Conservation (phyloP, 2,113 vertebrate genomes). For the Anhinga anhinga region DNA sequence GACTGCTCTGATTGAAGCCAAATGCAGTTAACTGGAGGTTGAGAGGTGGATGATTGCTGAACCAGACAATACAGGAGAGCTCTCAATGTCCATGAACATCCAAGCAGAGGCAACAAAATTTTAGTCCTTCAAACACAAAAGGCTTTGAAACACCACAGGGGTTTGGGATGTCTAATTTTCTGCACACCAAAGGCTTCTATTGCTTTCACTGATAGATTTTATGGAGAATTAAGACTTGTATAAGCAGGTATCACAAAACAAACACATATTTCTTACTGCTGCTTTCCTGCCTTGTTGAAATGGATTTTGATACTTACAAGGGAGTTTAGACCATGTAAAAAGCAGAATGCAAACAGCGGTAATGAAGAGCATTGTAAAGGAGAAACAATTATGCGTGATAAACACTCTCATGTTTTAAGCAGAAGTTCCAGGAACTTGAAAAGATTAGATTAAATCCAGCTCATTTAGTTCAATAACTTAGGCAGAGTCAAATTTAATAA, state of each 20-base stretch:
- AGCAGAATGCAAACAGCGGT: neutral
- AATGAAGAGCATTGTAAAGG: neutral
- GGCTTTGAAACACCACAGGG: neutral
- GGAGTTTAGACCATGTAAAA: neutral
- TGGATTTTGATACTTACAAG: neutral
- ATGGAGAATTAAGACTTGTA: neutral
- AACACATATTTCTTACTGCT: neutral
- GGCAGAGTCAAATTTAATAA: neutral
- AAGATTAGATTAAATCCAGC: conserved; percentile 12
- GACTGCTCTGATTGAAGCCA: neutral
- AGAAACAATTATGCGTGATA: neutral
- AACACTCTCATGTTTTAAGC: neutral
- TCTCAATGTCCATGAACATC: neutral
- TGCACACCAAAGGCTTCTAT: neutral
- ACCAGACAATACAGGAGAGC: neutral
- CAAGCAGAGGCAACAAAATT: neutral
- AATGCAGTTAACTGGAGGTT: neutral
- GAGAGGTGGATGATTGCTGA: neutral
- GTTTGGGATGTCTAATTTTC: neutral
- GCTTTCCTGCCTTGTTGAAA: neutral
- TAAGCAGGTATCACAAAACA: neutral
- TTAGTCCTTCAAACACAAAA: neutral
- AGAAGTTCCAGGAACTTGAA: neutral
- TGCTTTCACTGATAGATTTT: neutral
- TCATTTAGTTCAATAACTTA: neutral